These are phyloP conservation scores for Boloria euphrosyne DNA, from an alignment of 2,888 invertebrate genomes.

Conservation along the genomic window DNA sequence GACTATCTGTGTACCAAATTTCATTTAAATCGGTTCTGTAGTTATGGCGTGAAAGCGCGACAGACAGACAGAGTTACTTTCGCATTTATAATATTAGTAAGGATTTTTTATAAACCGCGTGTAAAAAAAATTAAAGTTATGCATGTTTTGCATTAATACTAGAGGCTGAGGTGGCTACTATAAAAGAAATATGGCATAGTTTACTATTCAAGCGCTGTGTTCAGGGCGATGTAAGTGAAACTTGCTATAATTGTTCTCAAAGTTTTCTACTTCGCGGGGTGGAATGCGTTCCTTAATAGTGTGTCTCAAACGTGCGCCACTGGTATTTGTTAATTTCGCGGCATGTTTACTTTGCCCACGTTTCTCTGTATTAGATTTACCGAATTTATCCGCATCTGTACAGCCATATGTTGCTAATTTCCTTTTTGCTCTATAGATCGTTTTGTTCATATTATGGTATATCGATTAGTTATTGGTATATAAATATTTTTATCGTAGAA, in stretches of 20 bases:
- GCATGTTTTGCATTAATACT: background rate
- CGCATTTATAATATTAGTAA: too few species aligned
- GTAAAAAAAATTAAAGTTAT: too few species aligned
- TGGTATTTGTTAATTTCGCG: constrained; percentile 66
- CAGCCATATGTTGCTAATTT: constrained; percentile 48
- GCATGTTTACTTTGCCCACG: constrained; percentile 62
- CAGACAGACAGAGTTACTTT: too few species aligned
- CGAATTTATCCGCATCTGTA: constrained; percentile 59
- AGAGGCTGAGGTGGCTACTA: background rate
- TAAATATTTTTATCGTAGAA: background rate
- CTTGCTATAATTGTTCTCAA: constrained; percentile 35
- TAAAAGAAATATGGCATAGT: constrained; percentile 18
- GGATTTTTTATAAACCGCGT: too few species aligned
- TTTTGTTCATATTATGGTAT: constrained; percentile 5
- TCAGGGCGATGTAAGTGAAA: constrained; percentile 26
- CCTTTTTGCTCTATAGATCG: constrained; percentile 24
- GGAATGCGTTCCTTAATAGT: constrained; percentile 39
- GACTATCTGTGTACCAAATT: too few species aligned
- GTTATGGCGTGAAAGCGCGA: too few species aligned
- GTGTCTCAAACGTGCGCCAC: constrained; percentile 41
- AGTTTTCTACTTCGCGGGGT: constrained; percentile 37
- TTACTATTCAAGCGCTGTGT: constrained; percentile 33
- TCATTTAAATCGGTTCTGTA: too few species aligned
- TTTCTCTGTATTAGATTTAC: constrained; percentile 63
- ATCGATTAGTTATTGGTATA: background rate